These are phyloP conservation scores for Tenualosa thibaudeaui DNA, from an alignment of 2,797 vertebrate species.

Conservation along the genomic window DNA sequence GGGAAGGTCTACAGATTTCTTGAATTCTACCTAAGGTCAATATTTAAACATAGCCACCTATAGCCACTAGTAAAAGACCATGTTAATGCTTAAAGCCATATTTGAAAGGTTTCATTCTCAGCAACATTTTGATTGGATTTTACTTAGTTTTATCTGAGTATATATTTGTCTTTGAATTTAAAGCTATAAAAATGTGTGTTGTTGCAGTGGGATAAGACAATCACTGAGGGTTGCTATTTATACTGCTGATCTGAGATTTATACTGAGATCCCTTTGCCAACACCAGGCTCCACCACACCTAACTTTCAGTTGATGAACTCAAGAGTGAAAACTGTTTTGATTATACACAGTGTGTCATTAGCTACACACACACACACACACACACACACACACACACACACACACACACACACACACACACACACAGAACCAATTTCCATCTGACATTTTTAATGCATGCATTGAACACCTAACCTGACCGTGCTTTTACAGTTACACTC, in stretches of 20 bases:
- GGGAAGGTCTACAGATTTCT: not conserved
- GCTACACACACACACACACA: not conserved
- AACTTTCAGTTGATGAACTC: too few relatives aligned
- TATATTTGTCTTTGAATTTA: not conserved
- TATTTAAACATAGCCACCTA: not conserved
- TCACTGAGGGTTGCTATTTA: not conserved
- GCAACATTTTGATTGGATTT: not conserved
- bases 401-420: not conserved
- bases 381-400: not conserved
- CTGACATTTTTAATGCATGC: not conserved
- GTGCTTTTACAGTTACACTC: constrained; percentile 47
- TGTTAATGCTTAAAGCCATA: not conserved
- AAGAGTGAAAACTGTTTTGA: too few relatives aligned
- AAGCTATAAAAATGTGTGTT: not conserved
- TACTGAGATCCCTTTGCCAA: too few relatives aligned
- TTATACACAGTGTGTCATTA: too few relatives aligned
- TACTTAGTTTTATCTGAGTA: not conserved
- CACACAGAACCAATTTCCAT: constrained; percentile 13
- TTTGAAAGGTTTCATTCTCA: not conserved
- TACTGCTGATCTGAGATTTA: not conserved
- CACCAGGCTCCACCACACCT: too few relatives aligned
- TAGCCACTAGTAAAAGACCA: not conserved
- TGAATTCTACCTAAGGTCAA: not conserved
- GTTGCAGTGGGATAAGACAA: not conserved
- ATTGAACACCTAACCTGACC: not conserved